Percentiles rank a stretch among this genome's conserved stretches.
These are phyloP conservation scores for Drosophila pseudoananassae DNA, from an alignment of 1,140 invertebrate genomes.

Conservation along the genomic window DNA sequence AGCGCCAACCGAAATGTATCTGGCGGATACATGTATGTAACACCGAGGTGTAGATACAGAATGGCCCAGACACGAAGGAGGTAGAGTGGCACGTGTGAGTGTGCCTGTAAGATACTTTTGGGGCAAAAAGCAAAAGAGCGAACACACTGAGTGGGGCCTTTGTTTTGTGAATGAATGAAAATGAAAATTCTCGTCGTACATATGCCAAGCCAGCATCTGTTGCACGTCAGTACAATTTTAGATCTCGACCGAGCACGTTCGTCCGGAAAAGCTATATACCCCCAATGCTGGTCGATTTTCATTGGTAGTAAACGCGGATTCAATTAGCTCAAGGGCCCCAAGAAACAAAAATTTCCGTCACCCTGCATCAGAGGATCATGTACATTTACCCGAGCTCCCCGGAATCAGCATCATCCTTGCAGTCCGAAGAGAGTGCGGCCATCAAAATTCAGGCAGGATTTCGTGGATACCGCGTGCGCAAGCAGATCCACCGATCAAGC, in stretches of 20 bases:
- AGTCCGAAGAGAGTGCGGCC: conserved; percentile 86
- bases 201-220: conserved; percentile 62
- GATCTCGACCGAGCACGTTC: conserved; percentile 68
- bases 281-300: conserved; percentile 2
- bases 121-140: conserved; percentile 13
- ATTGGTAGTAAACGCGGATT: conserved; percentile 33
- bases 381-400: conserved; percentile 83
- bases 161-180: conserved; percentile 75
- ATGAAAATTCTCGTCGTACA: conserved; percentile 74
- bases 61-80: conserved; percentile 3
- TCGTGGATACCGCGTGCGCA: conserved; percentile 89
- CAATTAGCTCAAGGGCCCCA: conserved; percentile 4
- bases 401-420: conserved; percentile 66
- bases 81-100: conserved; percentile 4
- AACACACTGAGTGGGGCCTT: conserved; percentile 63
- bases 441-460: conserved; percentile 91
- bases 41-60: conserved; percentile 36
- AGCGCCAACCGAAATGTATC: conserved; percentile 15
- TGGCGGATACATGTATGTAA: conserved; percentile 39
- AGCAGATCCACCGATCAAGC: conserved; percentile 85
- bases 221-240: conserved; percentile 69
- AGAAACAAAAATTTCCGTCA: conserved; percentile 25
- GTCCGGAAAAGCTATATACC: conserved; percentile 20
- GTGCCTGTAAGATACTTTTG: conserved; percentile 42
- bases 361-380: conserved; percentile 64